phyloP scores from a whole-genome alignment of 2,797 vertebrate species.

The Phoxinus dragarum region DNA sequence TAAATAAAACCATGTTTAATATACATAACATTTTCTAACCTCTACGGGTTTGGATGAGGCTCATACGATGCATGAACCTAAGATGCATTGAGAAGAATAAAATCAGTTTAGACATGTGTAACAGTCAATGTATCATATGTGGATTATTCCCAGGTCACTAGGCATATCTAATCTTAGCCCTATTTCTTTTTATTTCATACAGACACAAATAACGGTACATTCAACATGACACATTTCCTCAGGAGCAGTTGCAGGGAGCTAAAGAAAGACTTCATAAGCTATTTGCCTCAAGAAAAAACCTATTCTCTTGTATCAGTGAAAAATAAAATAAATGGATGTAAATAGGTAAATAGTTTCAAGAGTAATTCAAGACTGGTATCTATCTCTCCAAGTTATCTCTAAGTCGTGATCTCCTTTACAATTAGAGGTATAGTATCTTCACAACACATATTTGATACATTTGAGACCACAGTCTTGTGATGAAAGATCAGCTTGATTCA shows the following conservation, averaged over 20 bases:
- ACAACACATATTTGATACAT: slow-evolving; percentile 41
- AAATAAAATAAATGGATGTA: not conserved
- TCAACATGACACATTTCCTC: slow-evolving; percentile 23
- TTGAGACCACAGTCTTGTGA: slow-evolving; percentile 25
- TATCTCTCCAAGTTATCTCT: not conserved
- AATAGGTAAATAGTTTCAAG: not conserved
- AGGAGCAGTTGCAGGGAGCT: slow-evolving; percentile 11
- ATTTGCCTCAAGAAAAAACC: slow-evolving; percentile 9
- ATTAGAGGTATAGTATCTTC: slow-evolving; percentile 6
- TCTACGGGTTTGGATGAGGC: not conserved
- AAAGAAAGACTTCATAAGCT: slow-evolving; percentile 24
- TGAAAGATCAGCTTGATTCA: slow-evolving; percentile 3
- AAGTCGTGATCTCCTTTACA: slow-evolving; percentile 18
- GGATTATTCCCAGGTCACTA: slow-evolving; percentile 59
- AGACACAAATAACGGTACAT: slow-evolving; percentile 7
- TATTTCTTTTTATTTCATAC: slow-evolving; percentile 32
- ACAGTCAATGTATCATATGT: slow-evolving; percentile 20
- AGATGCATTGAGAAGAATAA: slow-evolving; percentile 13
- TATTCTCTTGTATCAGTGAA: not conserved
- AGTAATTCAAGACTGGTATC: not conserved
- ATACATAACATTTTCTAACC: not conserved
- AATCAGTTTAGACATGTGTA: slow-evolving; percentile 13
- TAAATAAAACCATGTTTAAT: not conserved
- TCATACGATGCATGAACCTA: not conserved
- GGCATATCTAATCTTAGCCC: slow-evolving; percentile 21